phyloP scores from a whole-genome alignment of 2,888 invertebrate genomes.

The Synergus japonicus region DNA sequence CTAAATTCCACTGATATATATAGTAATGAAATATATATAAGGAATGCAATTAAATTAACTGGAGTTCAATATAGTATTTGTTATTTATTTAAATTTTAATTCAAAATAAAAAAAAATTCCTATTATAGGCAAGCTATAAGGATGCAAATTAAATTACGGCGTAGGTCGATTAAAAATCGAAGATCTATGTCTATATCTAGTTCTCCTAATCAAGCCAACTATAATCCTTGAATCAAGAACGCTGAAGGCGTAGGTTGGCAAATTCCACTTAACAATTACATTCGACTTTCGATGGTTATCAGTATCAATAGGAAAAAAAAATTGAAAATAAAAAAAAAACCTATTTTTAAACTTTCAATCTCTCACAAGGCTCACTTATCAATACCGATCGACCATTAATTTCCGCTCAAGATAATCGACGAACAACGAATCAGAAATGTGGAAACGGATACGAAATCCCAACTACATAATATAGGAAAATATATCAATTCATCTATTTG shows the following conservation, averaged over 20 bases:
- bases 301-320: neutral
- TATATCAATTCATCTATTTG: neutral
- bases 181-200: neutral
- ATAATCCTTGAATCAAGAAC: conserved; percentile 5
- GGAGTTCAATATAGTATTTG: too few species aligned
- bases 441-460: neutral
- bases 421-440: neutral
- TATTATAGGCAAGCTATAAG: neutral
- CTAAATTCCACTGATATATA: too few species aligned
- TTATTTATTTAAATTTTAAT: too few species aligned
- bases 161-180: neutral
- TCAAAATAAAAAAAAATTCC: neutral
- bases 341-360: neutral
- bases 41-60: too few species aligned
- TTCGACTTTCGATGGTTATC: conserved; percentile 21
- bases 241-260: conserved; percentile 10
- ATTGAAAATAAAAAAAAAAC: neutral
- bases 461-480: neutral
- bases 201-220: neutral
- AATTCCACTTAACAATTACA: conserved; percentile 1
- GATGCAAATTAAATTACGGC: neutral
- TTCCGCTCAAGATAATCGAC: neutral
- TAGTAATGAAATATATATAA: too few species aligned
- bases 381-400: conserved; percentile 14
- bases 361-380: neutral